A percentile compares a stretch with the other conserved stretches of the same genome.
Conservation (phyloP, 2,113 vertebrate species). For the Progne subis region DNA sequence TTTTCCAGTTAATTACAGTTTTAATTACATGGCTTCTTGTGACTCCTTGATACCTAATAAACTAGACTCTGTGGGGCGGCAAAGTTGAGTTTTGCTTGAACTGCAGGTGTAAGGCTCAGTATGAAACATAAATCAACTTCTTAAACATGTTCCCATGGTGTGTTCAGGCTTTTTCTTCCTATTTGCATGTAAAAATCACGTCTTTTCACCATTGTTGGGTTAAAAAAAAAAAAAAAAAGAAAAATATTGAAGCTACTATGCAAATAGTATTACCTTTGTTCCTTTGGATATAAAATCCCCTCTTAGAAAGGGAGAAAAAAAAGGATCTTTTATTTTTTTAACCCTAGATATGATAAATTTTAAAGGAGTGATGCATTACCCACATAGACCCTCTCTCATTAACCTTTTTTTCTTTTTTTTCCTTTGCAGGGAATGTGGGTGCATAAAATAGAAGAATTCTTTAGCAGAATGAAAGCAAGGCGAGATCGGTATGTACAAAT, state of each 20-base stretch:
- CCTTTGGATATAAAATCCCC: constrained; percentile 43
- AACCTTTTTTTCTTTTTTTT: not conserved
- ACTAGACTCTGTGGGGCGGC: constrained; percentile 83
- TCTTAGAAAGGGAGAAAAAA: not conserved
- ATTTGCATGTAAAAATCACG: constrained; percentile 72
- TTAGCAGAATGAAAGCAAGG: not conserved
- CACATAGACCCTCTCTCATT: not conserved
- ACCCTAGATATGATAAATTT: not conserved
- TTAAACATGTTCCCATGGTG: constrained; percentile 80
- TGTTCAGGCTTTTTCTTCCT: constrained; percentile 75
- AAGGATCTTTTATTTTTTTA: not conserved
- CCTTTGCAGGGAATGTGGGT: not conserved
- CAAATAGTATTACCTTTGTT: constrained; percentile 47
- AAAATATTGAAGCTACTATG: constrained; percentile 15
- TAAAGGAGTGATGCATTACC: not conserved
- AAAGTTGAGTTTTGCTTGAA: constrained; percentile 84
- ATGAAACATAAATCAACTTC: constrained; percentile 83
- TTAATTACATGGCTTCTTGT: constrained; percentile 86
- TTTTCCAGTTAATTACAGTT: constrained; percentile 84
- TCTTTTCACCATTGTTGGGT: constrained; percentile 71
- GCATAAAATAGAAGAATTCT: not conserved
- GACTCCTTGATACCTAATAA: constrained; percentile 88
- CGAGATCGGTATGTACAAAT: not conserved
- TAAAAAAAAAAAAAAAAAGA: not conserved
- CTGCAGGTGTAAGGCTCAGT: constrained; percentile 84